These are phyloP conservation scores for Aeoliscus strigatus DNA, from an alignment of 2,797 vertebrate genomes.

Conservation along the genomic window DNA sequence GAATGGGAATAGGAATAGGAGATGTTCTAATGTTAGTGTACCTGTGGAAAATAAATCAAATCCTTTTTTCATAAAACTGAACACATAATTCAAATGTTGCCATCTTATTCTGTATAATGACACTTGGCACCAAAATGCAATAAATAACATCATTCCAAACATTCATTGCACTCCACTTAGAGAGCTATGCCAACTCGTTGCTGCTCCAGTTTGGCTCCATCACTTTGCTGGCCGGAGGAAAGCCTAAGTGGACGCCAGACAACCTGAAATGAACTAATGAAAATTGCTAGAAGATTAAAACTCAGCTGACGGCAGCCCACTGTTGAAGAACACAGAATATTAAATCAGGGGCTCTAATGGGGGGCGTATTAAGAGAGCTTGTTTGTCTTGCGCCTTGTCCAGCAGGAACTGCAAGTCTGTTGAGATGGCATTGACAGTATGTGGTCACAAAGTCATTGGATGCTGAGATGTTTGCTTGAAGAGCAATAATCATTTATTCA, in stretches of 20 bases:
- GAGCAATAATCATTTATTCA: slow-evolving; percentile 3
- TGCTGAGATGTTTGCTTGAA: slow-evolving; percentile 15
- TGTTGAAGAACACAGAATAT: slow-evolving; percentile 41
- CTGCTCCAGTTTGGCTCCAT: slow-evolving; percentile 4
- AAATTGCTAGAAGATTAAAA: slow-evolving; percentile 61
- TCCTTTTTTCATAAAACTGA: too few species aligned
- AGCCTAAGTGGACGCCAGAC: slow-evolving; percentile 10
- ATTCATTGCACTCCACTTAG: background rate
- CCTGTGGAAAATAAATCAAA: too few species aligned
- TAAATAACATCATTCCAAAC: too few species aligned
- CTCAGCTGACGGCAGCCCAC: slow-evolving; percentile 45
- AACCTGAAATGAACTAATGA: slow-evolving; percentile 22
- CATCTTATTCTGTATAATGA: too few species aligned
- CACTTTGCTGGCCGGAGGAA: slow-evolving; percentile 3
- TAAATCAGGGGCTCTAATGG: slow-evolving; percentile 48
- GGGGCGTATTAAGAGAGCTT: slow-evolving; percentile 40
- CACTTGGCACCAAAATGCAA: too few species aligned
- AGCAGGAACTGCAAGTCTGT: slow-evolving; percentile 16
- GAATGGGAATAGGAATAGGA: too few species aligned
- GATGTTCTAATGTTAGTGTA: too few species aligned
- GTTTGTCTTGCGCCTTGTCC: slow-evolving; percentile 25
- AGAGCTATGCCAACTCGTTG: background rate
- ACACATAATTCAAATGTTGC: too few species aligned
- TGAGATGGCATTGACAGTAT: slow-evolving; percentile 13
- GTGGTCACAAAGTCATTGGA: slow-evolving; percentile 15